Evolutionary conservation across 2,797 vertebrate species (phyloP).

Genomic region (Odontamblyopus rebecca): DNA sequence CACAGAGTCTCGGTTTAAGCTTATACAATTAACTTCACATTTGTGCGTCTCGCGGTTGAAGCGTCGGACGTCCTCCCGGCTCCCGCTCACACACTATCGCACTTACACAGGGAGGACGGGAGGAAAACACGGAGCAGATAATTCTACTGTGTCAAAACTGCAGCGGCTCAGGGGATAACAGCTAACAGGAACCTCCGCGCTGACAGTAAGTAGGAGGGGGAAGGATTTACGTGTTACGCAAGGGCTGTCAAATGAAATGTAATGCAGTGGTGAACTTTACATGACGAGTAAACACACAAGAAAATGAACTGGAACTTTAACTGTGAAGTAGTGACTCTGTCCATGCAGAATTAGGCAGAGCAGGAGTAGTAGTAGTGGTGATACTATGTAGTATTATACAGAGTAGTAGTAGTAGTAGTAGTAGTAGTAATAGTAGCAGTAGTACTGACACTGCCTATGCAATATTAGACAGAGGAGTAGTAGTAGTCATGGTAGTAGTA

Average conservation of each 20-base stretch:
- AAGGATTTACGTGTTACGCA: conserved; percentile 36
- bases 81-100: conserved; percentile 26
- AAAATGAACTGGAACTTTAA: neutral
- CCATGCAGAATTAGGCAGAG: too few relatives aligned
- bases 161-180: conserved; percentile 54
- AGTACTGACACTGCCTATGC: too few relatives aligned
- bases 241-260: conserved; percentile 43
- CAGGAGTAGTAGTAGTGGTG: neutral
- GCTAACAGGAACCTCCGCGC: conserved; percentile 32
- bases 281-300: neutral
- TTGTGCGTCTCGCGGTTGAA: neutral
- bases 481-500: too few relatives aligned
- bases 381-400: too few relatives aligned
- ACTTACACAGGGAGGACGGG: conserved; percentile 28
- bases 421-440: neutral
- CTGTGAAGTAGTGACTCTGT: neutral
- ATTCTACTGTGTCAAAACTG: conserved; percentile 54
- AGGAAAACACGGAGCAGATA: conserved; percentile 44
- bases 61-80: conserved; percentile 9
- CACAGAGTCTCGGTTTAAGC: neutral
- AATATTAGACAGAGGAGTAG: too few relatives aligned
- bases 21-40: neutral
- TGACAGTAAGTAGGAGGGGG: conserved; percentile 1
- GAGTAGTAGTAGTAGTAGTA: neutral
- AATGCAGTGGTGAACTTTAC: conserved; percentile 1